Evolutionary conservation across 2,888 invertebrate genomes (phyloP), one percentile per base, ranked within the genome.

Genomic region (Parascotia fuliginaria): DNA sequence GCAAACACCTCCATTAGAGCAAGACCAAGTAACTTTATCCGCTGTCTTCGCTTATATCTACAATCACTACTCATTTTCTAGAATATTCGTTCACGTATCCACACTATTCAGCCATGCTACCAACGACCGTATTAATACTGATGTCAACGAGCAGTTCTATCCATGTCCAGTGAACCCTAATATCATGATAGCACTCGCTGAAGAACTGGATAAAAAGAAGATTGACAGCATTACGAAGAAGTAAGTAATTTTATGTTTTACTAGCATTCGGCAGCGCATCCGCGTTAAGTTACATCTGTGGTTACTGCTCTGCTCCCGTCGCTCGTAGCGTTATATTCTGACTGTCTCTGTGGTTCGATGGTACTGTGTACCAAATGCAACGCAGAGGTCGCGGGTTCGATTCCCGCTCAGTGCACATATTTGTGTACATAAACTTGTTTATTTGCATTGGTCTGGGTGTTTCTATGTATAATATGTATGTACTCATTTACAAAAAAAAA

Each of bases 31-130:
- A 5, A 19, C 24, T 4, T 7, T 7, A 6, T 3, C 19, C 19
- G 19, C 5, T 19, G 2, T 3, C 5, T 2, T 5, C 19, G 5
- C 19, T 19, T 19, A 5, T 19, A 3, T 6, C 1, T 3, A 24
- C 5, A 7, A 7, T 3, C 7, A 6, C 7, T 32, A 3, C 14
- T 2, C 3, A 9, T 9, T 7, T 16, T 27, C 2, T 24, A 75
- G 87, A 80, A 50, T 58, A 1, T 65, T 55, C 49, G 62, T 70
- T 0, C 59, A 73, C 43, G 48, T 72, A 0, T 76, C 76, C 0
- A 75, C 76, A 0, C 71, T 71, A 0, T 76, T 53, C 16, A 82
- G 94, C 0, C 93, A 96, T 60, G 93, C 70, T 0, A 70, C 67
- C 0, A n/a, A 33, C 0, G 38, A 45, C 2, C 55, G 59, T 0